Percentiles rank a stretch among this genome's conserved stretches.
Conservation (phyloP, 2,888 invertebrate species). For the Anthophora plumipes region DNA sequence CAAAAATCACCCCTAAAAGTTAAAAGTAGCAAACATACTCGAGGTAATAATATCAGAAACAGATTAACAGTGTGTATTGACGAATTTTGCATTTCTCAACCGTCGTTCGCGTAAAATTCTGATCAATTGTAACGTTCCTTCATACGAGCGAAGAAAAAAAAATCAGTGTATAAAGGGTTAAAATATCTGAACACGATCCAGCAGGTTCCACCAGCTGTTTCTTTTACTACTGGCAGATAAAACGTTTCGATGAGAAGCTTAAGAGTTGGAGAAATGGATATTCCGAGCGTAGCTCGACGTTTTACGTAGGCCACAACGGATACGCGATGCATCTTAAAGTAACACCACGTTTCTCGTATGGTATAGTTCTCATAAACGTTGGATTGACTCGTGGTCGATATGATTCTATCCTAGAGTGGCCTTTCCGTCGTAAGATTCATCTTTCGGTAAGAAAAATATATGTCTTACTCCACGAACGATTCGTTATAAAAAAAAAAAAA, state of each 20-base stretch:
- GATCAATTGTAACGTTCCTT: too few species aligned
- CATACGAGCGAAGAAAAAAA: too few species aligned
- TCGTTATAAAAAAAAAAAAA: too few species aligned
- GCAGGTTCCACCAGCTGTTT: slow-evolving; percentile 73
- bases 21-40: too few species aligned
- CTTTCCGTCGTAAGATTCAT: slow-evolving; percentile 81
- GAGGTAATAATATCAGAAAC: too few species aligned
- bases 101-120: too few species aligned
- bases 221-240: slow-evolving; percentile 83
- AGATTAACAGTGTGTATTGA: too few species aligned
- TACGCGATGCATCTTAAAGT: slow-evolving; percentile 84
- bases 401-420: slow-evolving; percentile 83
- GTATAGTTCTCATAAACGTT: slow-evolving; percentile 79
- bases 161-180: background rate
- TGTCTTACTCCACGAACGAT: too few species aligned
- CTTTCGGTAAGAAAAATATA: slow-evolving; percentile 74
- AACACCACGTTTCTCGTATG: slow-evolving; percentile 81
- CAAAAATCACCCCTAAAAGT: too few species aligned
- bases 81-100: too few species aligned
- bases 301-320: slow-evolving; percentile 81
- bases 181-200: slow-evolving; percentile 36
- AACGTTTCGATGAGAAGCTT: slow-evolving; percentile 80
- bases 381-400: slow-evolving; percentile 82
- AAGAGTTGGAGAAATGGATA: slow-evolving; percentile 81
- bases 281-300: slow-evolving; percentile 82